Evolutionary conservation across 1,140 invertebrate species (phyloP).

Genomic region (Bombus soroeensis): DNA sequence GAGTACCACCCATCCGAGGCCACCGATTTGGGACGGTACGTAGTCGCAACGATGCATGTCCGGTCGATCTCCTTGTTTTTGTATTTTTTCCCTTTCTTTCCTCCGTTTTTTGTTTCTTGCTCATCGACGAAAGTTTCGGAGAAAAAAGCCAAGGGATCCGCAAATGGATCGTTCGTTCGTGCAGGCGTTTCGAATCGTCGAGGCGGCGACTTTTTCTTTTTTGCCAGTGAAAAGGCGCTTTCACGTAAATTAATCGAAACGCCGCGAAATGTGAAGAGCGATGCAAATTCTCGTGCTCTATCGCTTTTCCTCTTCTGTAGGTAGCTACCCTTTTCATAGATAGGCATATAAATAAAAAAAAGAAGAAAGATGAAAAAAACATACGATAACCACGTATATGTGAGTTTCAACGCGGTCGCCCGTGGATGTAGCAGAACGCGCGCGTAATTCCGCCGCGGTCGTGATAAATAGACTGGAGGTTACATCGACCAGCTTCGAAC

Average conservation of each 20-base stretch:
- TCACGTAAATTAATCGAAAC: slow-evolving; percentile 38
- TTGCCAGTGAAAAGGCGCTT: background rate
- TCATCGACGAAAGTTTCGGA: background rate
- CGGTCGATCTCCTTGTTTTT: slow-evolving; percentile 28
- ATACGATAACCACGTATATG: background rate
- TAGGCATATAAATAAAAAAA: background rate
- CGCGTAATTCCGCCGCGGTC: slow-evolving; percentile 32
- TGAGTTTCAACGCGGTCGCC: background rate
- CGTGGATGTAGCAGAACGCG: background rate
- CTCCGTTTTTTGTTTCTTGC: background rate
- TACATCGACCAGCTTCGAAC: slow-evolving; percentile 22
- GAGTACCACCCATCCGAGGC: slow-evolving; percentile 39
- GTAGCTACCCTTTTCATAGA: background rate
- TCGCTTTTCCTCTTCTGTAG: background rate
- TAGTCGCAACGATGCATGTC: slow-evolving; percentile 51
- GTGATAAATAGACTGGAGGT: slow-evolving; percentile 43
- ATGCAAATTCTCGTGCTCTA: background rate
- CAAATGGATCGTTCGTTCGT: background rate
- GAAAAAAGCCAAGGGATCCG: background rate
- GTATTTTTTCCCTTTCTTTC: background rate
- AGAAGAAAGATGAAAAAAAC: background rate
- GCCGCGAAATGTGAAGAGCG: background rate
- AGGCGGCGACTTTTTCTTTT: background rate
- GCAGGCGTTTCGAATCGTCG: background rate
- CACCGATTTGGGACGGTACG: slow-evolving; percentile 45